Conservation (phyloP, 2,797 vertebrate species). For the Euthynnus affinis region DNA sequence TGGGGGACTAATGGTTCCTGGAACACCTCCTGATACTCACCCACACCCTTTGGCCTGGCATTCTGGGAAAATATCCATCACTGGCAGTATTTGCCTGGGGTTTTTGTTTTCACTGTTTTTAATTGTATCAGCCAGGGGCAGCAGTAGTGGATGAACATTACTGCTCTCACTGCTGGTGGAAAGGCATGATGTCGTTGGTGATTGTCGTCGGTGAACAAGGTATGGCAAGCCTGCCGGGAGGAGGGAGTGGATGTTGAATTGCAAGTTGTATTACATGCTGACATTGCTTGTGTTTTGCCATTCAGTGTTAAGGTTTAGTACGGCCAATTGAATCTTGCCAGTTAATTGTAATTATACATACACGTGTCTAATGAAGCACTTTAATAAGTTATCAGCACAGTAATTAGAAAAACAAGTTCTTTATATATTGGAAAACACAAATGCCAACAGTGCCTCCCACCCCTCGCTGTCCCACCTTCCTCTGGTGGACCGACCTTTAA, state of each 20-base stretch:
- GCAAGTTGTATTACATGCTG: background rate
- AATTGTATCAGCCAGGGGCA: constrained; percentile 22
- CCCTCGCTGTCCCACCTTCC: constrained; percentile 1
- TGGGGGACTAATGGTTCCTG: constrained; percentile 47
- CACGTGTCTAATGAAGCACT: background rate
- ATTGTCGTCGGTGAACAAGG: constrained; percentile 41
- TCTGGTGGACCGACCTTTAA: background rate
- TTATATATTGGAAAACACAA: constrained; percentile 5
- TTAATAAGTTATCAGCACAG: background rate
- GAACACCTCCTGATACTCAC: constrained; percentile 38
- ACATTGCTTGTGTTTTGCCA: background rate
- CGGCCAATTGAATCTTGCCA: background rate
- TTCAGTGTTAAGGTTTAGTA: background rate
- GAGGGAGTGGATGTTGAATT: background rate
- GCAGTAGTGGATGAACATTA: constrained; percentile 22
- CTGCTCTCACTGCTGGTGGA: constrained; percentile 19
- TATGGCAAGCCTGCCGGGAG: background rate
- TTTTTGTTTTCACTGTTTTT: constrained; percentile 51
- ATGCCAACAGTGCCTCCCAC: too few species aligned
- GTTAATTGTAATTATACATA: background rate
- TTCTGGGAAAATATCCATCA: constrained; percentile 61
- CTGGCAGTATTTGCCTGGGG: background rate
- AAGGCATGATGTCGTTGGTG: constrained; percentile 18
- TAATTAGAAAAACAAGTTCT: constrained; percentile 6
- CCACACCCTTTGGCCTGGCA: constrained; percentile 25